Conservation (phyloP, 2,888 invertebrate genomes). For the Leptopilina syphax region DNA sequence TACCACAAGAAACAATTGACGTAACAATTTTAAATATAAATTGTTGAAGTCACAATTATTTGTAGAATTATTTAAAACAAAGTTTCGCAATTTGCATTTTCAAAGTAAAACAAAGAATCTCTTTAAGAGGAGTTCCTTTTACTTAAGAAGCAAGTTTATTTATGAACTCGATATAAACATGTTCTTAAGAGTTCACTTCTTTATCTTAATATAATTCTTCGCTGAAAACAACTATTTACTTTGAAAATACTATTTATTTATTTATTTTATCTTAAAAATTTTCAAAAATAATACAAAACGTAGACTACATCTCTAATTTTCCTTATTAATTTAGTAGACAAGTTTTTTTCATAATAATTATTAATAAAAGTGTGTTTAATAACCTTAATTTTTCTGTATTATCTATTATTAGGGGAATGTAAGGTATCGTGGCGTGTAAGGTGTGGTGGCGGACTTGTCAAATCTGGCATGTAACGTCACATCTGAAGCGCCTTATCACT, state of each 20-base stretch:
- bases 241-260: not conserved
- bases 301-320: too few relatives aligned
- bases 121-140: not conserved
- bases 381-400: too few relatives aligned
- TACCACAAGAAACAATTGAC: too few relatives aligned
- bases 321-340: too few relatives aligned
- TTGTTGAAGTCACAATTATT: conserved; percentile 25
- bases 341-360: too few relatives aligned
- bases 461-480: too few relatives aligned
- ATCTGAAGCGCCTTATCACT: too few relatives aligned
- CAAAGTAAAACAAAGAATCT: conserved; percentile 22
- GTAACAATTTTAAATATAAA: not conserved
- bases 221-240: not conserved
- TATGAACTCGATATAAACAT: conserved; percentile 13
- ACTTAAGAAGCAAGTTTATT: conserved; percentile 7
- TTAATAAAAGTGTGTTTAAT: too few relatives aligned
- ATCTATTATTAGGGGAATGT: too few relatives aligned
- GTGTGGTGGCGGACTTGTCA: too few relatives aligned
- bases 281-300: too few relatives aligned
- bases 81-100: conserved; percentile 46
- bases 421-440: too few relatives aligned
- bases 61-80: conserved; percentile 58
- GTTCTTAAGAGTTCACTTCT: not conserved
- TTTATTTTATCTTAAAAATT: not conserved
- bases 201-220: not conserved